Evolutionary conservation across 2,113 vertebrate genomes (phyloP).

Genomic region (Nyctibius bracteatus): DNA sequence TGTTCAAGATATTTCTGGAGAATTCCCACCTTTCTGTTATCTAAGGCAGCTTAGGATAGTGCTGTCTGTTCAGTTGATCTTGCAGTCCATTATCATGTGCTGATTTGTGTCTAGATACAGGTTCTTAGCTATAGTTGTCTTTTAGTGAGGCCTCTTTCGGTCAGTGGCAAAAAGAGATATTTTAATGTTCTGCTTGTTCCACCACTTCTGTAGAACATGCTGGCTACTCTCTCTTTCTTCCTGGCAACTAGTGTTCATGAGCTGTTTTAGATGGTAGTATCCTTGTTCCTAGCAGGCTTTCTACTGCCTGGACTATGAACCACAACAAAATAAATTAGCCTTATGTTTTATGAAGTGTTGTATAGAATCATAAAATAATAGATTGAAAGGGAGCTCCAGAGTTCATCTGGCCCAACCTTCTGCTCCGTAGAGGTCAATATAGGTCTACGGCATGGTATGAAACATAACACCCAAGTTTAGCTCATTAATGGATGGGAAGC

Average conservation of each 20-base stretch:
- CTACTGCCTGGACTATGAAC: not conserved
- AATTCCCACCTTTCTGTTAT: not conserved
- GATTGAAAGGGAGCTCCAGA: not conserved
- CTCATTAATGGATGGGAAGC: not conserved
- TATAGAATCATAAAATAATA: not conserved
- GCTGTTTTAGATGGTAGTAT: not conserved
- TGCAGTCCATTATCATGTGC: not conserved
- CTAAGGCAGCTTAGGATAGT: not conserved
- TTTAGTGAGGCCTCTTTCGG: not conserved
- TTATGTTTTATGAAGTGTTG: not conserved
- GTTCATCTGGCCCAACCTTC: not conserved
- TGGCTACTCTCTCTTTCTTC: not conserved
- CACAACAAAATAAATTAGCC: not conserved
- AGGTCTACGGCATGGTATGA: not conserved
- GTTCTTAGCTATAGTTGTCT: not conserved
- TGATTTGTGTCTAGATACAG: not conserved
- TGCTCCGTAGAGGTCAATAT: not conserved
- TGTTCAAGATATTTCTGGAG: not conserved
- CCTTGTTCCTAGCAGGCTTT: not conserved
- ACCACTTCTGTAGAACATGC: not conserved
- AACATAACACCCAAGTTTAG: not conserved
- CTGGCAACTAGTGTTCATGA: not conserved
- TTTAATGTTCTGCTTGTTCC: not conserved
- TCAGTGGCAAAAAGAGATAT: not conserved
- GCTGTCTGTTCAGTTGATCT: not conserved